A percentile compares a stretch with the other conserved stretches of the same genome.
These are phyloP conservation scores for Pseudonaja textilis DNA, from an alignment of 2,113 vertebrate species.

Conservation along the genomic window DNA sequence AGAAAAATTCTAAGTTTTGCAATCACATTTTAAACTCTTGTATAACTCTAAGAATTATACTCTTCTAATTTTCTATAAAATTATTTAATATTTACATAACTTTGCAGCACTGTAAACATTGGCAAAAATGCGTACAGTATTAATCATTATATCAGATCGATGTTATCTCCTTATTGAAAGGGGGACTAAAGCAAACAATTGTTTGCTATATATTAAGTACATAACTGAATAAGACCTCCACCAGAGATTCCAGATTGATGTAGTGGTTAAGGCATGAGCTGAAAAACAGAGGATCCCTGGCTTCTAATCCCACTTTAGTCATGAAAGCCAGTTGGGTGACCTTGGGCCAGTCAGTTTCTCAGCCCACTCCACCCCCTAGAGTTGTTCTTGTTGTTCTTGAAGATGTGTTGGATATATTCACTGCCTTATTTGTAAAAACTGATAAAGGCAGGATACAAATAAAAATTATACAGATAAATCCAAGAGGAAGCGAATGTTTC, in stretches of 20 bases:
- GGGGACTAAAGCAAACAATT: not conserved
- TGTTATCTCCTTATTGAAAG: not conserved
- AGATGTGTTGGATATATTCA: not conserved
- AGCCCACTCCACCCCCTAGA: not conserved
- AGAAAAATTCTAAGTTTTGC: not conserved
- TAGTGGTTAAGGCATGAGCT: not conserved
- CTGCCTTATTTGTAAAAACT: not conserved
- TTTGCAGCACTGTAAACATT: not conserved
- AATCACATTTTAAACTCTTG: not conserved
- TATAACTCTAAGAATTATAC: not conserved
- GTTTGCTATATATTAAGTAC: not conserved
- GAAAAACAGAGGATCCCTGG: not conserved
- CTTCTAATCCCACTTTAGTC: not conserved
- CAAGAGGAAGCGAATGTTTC: not conserved
- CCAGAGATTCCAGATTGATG: not conserved
- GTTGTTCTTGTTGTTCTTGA: not conserved
- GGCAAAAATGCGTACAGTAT: not conserved
- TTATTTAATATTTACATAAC: not conserved
- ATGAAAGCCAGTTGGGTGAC: not conserved
- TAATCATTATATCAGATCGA: not conserved
- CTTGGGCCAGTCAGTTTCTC: not conserved
- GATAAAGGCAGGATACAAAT: not conserved
- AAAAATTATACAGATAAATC: not conserved
- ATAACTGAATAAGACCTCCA: not conserved
- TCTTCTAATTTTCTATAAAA: constrained; percentile 20